A percentile compares a stretch with the other conserved stretches of the same genome.
These are phyloP conservation scores for Dendroctonus ponderosae DNA, from an alignment of 1,140 invertebrate genomes.

Conservation along the genomic window DNA sequence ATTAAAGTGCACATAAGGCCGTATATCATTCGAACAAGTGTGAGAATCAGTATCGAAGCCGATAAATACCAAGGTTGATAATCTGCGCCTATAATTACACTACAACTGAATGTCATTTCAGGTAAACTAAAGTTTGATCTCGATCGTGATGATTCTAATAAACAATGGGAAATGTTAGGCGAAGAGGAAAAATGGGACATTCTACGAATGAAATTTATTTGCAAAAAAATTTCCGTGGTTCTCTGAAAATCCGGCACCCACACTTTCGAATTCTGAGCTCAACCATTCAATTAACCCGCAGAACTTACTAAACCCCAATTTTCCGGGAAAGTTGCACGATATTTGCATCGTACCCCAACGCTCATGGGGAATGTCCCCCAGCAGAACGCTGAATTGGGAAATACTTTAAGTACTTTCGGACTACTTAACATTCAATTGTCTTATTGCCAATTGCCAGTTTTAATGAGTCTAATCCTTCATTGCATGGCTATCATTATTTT, in stretches of 20 bases:
- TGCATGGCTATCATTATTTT: slow-evolving; percentile 27
- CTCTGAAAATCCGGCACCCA: too few relatives aligned
- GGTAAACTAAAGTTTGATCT: slow-evolving; percentile 29
- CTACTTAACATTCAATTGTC: slow-evolving; percentile 32
- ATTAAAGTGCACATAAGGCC: slow-evolving; percentile 15
- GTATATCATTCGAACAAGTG: slow-evolving; percentile 25
- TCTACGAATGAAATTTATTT: not conserved
- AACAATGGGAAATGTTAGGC: slow-evolving; percentile 27
- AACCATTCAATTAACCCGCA: too few relatives aligned
- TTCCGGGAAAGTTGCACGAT: too few relatives aligned
- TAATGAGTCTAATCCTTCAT: slow-evolving; percentile 28
- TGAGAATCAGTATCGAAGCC: slow-evolving; percentile 14
- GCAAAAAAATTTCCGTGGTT: too few relatives aligned
- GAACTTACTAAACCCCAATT: too few relatives aligned
- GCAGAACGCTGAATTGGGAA: slow-evolving; percentile 15
- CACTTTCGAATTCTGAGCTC: too few relatives aligned
- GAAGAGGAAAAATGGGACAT: not conserved
- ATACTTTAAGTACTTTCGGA: slow-evolving; percentile 21
- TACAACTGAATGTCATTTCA: slow-evolving; percentile 30
- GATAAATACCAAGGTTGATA: slow-evolving; percentile 23
- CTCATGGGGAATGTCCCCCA: slow-evolving; percentile 1
- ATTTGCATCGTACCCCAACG: not conserved
- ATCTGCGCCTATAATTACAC: slow-evolving; percentile 17
- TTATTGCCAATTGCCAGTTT: slow-evolving; percentile 28
- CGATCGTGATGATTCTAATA: slow-evolving; percentile 28